phyloP scores from a whole-genome alignment of 2,113 vertebrate genomes.

The Apteryx owenii region DNA sequence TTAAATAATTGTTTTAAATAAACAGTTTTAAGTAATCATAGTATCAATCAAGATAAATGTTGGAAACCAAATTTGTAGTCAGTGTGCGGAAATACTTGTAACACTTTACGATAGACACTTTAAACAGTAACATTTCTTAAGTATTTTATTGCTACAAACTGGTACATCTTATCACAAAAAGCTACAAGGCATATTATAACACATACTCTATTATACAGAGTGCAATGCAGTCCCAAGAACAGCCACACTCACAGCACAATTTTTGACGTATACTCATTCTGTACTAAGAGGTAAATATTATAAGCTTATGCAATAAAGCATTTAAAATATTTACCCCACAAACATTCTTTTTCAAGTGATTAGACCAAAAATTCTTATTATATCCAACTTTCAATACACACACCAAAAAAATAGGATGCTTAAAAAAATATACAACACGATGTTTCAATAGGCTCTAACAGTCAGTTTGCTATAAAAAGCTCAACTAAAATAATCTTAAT shows the following conservation, averaged over 20 bases:
- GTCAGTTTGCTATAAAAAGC: conserved; percentile 79
- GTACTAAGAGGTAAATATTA: conserved; percentile 65
- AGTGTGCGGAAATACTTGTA: background rate
- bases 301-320: conserved; percentile 37
- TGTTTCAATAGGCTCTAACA: conserved; percentile 73
- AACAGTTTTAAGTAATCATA: background rate
- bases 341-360: conserved; percentile 63
- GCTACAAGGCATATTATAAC: conserved; percentile 72
- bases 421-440: conserved; percentile 82
- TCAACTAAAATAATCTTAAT: conserved; percentile 77
- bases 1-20: background rate
- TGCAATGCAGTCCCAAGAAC: conserved; percentile 71
- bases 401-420: conserved; percentile 74
- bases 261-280: conserved; percentile 59
- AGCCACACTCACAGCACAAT: conserved; percentile 73
- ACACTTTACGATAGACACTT: background rate
- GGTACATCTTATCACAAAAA: conserved; percentile 77
- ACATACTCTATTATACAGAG: conserved; percentile 74
- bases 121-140: conserved; percentile 42
- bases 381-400: conserved; percentile 70
- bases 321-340: conserved; percentile 64
- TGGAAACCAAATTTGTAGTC: background rate
- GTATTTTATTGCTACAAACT: conserved; percentile 83
- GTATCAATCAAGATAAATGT: background rate
- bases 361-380: conserved; percentile 65